Evolutionary conservation across 2,113 vertebrate species (phyloP).

Genomic region (Leucoraja erinaceus): DNA sequence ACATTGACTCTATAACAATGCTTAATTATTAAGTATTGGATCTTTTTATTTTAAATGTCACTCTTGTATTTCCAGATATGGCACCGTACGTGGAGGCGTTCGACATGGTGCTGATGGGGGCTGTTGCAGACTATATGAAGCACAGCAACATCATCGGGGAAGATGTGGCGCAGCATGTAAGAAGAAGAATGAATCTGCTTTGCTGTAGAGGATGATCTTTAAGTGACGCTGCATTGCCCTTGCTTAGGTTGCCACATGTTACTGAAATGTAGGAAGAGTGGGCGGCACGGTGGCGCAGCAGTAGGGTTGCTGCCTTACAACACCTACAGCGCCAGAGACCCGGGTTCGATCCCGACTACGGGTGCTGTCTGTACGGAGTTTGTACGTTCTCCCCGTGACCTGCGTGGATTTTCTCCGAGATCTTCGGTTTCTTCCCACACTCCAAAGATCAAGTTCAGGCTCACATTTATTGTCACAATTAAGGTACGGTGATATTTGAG

Average conservation of each 20-base stretch:
- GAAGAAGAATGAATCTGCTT: conserved; percentile 46
- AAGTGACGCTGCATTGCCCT: background rate
- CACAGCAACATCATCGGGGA: conserved; percentile 76
- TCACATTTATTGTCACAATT: no score
- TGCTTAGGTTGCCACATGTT: background rate
- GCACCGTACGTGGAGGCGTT: conserved; percentile 76
- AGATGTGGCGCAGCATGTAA: conserved; percentile 87
- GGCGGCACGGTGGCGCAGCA: no score
- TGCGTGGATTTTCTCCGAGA: no score
- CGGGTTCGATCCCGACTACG: no score
- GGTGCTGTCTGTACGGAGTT: no score
- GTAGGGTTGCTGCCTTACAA: no score
- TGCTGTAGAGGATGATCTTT: background rate
- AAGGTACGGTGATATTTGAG: no score
- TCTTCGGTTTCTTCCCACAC: no score
- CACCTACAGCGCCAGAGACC: no score
- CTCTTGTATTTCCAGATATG: conserved; percentile 54
- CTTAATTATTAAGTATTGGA: background rate
- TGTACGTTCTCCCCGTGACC: no score
- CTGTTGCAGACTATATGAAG: conserved; percentile 76
- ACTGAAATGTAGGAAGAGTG: background rate
- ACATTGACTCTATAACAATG: no score
- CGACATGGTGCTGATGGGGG: conserved; percentile 69
- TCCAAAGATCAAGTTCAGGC: no score
- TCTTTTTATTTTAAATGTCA: background rate